A percentile compares a stretch with the other conserved stretches of the same genome.
Evolutionary conservation across 1,140 invertebrate genomes (phyloP).

Genomic region (Brachionus koreanus): DNA sequence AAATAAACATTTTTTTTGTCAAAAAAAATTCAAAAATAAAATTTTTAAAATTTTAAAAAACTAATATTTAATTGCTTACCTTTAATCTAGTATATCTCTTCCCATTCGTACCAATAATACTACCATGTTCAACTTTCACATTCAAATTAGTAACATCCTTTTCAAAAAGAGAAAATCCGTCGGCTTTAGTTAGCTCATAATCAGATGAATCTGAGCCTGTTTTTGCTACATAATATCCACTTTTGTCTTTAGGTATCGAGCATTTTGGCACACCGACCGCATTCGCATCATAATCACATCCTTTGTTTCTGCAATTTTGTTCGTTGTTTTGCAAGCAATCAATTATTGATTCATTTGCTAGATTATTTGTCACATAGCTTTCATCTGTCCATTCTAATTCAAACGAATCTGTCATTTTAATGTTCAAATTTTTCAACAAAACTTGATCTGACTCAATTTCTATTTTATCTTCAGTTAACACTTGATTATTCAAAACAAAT

Average conservation of each 20-base stretch:
- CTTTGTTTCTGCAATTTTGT: neutral
- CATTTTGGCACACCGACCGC: neutral
- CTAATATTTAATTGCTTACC: no score
- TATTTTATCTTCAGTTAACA: neutral
- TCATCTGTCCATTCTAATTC: conserved; percentile 27
- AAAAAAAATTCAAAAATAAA: no score
- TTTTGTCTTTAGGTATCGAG: neutral
- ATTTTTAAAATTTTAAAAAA: no score
- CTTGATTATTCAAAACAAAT: neutral
- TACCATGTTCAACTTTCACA: conserved; percentile 35
- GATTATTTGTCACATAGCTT: neutral
- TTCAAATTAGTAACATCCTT: conserved; percentile 5
- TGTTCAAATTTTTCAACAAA: neutral
- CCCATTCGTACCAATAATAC: neutral
- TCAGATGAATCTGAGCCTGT: neutral
- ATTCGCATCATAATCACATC: neutral
- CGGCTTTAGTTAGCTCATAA: conserved; percentile 9
- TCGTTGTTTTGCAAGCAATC: conserved; percentile 17
- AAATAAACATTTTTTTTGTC: no score
- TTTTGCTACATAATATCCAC: neutral
- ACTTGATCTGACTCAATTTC: neutral
- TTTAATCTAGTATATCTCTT: conserved; percentile 23
- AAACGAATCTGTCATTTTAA: neutral
- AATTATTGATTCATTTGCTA: neutral
- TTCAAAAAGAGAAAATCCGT: neutral